A percentile compares a stretch with the other conserved stretches of the same genome.
Evolutionary conservation across 2,888 invertebrate genomes (phyloP).

Genomic region (Dicranocentrus wangi): DNA sequence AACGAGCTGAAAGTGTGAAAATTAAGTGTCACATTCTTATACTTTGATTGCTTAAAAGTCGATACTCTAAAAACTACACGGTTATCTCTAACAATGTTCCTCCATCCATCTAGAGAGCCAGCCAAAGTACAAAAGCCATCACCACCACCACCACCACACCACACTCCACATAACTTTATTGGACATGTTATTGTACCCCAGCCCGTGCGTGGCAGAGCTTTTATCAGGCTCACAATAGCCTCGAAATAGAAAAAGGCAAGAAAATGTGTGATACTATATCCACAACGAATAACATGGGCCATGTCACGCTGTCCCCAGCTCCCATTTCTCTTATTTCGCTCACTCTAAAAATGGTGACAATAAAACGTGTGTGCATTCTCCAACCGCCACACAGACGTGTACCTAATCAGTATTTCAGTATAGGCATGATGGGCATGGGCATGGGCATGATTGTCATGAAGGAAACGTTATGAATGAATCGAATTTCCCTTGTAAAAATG

Average conservation of each 20-base stretch:
- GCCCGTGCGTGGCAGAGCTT: no score
- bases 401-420: conserved; percentile 20
- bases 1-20: no score
- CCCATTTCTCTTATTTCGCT: conserved; percentile 21
- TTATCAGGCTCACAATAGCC: not conserved
- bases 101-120: no score
- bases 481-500: conserved; percentile 22
- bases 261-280: not conserved
- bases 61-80: no score
- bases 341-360: conserved; percentile 35
- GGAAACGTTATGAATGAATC: conserved; percentile 7
- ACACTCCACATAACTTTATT: no score
- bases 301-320: not conserved
- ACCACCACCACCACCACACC: not conserved
- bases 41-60: no score
- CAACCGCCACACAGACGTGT: not conserved
- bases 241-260: not conserved
- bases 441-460: conserved; percentile 3
- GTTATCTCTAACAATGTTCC: no score
- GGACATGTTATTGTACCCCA: no score
- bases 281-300: conserved; percentile 4
- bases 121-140: no score
- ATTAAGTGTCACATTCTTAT: no score
- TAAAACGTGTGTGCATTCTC: not conserved
- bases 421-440: not conserved